phyloP scores from a whole-genome alignment of 1,140 invertebrate genomes.

The Scaptomyza pallida region DNA sequence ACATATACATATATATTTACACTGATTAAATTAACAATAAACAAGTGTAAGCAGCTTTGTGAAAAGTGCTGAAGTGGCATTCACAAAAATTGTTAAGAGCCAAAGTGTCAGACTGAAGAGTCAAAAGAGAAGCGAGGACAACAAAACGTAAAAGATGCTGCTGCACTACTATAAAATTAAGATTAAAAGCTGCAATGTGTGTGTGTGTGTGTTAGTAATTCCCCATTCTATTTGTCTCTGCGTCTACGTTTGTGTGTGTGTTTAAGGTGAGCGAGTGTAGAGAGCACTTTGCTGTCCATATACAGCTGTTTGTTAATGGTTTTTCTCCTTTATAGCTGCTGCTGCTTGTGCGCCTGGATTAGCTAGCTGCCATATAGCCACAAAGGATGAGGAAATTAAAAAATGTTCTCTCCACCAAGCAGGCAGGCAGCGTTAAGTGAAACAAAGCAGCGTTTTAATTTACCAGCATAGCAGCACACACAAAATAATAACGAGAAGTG shows the following conservation, averaged over 20 bases:
- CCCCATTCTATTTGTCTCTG: conserved; percentile 10
- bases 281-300: conserved; percentile 48
- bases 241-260: conserved; percentile 46
- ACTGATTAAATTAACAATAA: conserved; percentile 68
- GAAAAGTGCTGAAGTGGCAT: conserved; percentile 40
- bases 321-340: conserved; percentile 30
- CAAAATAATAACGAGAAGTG: conserved; percentile 22
- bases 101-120: conserved; percentile 7
- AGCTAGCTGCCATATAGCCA: conserved; percentile 50
- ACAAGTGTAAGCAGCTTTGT: conserved; percentile 31
- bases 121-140: conserved; percentile 1
- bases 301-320: conserved; percentile 56
- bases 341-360: conserved; percentile 37
- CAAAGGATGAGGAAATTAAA: conserved; percentile 67
- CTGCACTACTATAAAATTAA: conserved; percentile 73
- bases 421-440: conserved; percentile 50
- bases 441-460: conserved; percentile 76
- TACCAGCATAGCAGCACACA: conserved; percentile 45
- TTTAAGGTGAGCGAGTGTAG: conserved; percentile 55
- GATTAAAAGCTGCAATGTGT: conserved; percentile 71
- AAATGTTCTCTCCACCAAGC: conserved; percentile 37
- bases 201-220: conserved; percentile 9
- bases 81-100: conserved; percentile 59
- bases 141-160: background rate
- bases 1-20: conserved; percentile 19